phyloP scores from a whole-genome alignment of 35 echinoderm and acorn worm species.

The Ptychodera flava region DNA sequence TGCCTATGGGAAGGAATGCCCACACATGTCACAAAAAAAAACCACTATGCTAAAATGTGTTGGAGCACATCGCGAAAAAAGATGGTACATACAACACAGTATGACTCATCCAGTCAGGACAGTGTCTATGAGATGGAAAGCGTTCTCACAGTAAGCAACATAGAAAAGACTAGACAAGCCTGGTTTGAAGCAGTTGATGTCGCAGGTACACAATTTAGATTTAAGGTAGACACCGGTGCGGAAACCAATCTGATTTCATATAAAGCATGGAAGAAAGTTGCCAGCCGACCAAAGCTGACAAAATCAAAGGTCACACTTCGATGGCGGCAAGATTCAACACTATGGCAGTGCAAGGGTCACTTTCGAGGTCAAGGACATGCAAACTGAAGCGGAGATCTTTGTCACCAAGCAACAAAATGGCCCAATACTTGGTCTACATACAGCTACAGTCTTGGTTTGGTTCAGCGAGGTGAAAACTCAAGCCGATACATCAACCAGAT shows the following conservation, averaged over 20 bases:
- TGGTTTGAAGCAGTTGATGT: not conserved
- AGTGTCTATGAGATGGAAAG: not conserved
- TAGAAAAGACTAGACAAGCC: not conserved
- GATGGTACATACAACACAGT: not conserved
- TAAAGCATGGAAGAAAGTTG: not conserved
- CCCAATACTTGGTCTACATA: not conserved
- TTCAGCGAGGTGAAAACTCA: not conserved
- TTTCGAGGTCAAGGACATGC: not conserved
- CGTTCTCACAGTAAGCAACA: not conserved
- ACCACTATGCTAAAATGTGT: conserved; percentile 49
- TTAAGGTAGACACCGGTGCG: not conserved
- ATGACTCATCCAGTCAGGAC: not conserved
- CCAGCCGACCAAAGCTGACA: not conserved
- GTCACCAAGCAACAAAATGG: not conserved
- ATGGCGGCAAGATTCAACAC: not conserved
- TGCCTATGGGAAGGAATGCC: conserved; percentile 42
- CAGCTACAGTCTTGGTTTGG: not conserved
- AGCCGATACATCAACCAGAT: not conserved
- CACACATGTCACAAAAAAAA: conserved; percentile 26
- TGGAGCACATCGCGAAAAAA: conserved; percentile 13
- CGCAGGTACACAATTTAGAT: not conserved
- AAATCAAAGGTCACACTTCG: not conserved
- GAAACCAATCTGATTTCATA: not conserved
- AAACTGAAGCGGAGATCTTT: not conserved
- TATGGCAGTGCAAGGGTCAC: not conserved